Percentiles rank a stretch among this genome's conserved stretches.
These are phyloP conservation scores for Epinotia nisella DNA, from an alignment of 2,888 invertebrate species.

Conservation along the genomic window DNA sequence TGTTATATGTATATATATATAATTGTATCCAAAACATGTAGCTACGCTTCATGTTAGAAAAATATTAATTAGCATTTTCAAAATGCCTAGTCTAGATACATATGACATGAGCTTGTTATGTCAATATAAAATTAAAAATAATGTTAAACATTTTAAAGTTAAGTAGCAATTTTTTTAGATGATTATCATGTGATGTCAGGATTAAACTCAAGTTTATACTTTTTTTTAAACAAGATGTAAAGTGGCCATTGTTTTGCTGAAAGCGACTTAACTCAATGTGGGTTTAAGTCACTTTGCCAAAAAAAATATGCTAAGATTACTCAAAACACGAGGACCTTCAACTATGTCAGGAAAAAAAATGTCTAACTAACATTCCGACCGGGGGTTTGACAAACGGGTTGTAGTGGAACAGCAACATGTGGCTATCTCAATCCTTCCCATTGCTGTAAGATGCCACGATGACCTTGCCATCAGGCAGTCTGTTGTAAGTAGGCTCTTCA, in stretches of 20 bases:
- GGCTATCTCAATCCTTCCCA: no score
- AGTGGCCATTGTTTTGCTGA: neutral
- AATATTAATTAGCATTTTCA: constrained; percentile 21
- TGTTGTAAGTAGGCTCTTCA: no score
- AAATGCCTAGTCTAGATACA: constrained; percentile 32
- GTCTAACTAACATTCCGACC: no score
- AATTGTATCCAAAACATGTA: constrained; percentile 18
- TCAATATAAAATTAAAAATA: constrained; percentile 5
- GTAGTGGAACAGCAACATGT: no score
- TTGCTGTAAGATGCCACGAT: no score
- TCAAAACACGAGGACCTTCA: neutral
- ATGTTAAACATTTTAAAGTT: constrained; percentile 15
- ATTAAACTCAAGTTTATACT: constrained; percentile 18
- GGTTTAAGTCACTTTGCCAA: neutral
- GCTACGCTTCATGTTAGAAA: constrained; percentile 28
- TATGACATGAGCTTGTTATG: constrained; percentile 14
- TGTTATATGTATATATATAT: neutral
- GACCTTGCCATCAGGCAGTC: no score
- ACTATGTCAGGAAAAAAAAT: no score
- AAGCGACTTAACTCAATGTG: neutral
- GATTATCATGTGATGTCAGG: constrained; percentile 12
- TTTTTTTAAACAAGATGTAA: constrained; percentile 25
- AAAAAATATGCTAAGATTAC: neutral
- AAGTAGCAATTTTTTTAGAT: constrained; percentile 10
- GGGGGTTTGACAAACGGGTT: no score